phyloP scores from a whole-genome alignment of 2,888 invertebrate genomes.

The Sylvicola cinctus region DNA sequence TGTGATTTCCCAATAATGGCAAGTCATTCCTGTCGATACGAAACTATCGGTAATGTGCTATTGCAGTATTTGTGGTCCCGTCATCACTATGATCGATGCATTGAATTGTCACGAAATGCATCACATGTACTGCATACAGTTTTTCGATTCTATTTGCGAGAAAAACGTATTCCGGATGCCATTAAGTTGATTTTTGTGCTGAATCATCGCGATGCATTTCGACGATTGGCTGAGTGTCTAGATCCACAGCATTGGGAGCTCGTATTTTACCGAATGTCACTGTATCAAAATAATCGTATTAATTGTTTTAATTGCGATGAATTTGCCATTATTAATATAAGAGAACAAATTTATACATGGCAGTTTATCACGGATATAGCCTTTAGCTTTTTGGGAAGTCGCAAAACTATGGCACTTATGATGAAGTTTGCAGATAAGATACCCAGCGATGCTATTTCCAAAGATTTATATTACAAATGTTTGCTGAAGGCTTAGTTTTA shows the following conservation, averaged over 20 bases:
- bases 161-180: conserved; percentile 10
- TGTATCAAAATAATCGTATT: too few relatives aligned
- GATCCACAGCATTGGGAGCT: too few relatives aligned
- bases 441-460: conserved; percentile 23
- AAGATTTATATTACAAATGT: conserved; percentile 23
- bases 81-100: conserved; percentile 19
- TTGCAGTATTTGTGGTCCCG: conserved; percentile 25
- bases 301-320: too few relatives aligned
- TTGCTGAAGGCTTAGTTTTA: conserved; percentile 7
- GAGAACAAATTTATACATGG: too few relatives aligned
- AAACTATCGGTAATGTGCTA: conserved; percentile 19
- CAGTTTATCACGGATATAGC: too few relatives aligned
- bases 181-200: too few relatives aligned
- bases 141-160: conserved; percentile 22
- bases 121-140: conserved; percentile 22
- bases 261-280: too few relatives aligned
- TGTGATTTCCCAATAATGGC: conserved; percentile 22
- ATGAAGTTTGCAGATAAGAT: conserved; percentile 13
- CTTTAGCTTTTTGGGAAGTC: too few relatives aligned
- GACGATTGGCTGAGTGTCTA: too few relatives aligned
- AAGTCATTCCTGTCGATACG: conserved; percentile 17
- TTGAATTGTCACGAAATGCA: conserved; percentile 18
- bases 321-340: too few relatives aligned
- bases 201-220: too few relatives aligned
- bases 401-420: too few relatives aligned